phyloP scores from a whole-genome alignment of 2,113 vertebrate genomes.

The Cathartes aura region DNA sequence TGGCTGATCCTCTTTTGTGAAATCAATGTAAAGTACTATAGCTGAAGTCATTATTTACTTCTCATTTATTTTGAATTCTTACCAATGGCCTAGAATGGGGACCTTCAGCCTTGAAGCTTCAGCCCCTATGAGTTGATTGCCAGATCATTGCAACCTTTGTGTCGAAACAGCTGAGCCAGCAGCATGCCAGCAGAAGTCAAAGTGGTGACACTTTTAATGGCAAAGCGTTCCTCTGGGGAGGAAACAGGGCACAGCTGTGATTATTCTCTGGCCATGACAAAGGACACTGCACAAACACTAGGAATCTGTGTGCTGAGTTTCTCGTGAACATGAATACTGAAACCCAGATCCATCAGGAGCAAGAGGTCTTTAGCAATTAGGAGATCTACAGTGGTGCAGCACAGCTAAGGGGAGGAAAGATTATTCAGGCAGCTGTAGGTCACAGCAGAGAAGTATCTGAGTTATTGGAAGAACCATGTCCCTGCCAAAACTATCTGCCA shows the following conservation, averaged over 20 bases:
- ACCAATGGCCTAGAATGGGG: not conserved
- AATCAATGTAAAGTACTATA: not conserved
- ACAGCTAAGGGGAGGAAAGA: not conserved
- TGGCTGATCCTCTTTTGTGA: not conserved
- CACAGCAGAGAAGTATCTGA: not conserved
- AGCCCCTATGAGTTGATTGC: not conserved
- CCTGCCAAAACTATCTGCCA: not conserved
- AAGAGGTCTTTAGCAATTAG: not conserved
- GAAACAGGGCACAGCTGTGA: not conserved
- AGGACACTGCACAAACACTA: not conserved
- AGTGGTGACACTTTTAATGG: not conserved
- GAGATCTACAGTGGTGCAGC: not conserved
- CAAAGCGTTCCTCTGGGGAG: not conserved
- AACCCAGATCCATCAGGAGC: not conserved
- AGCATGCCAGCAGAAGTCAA: not conserved
- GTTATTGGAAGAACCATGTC: not conserved
- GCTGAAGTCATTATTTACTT: not conserved
- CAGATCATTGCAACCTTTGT: not conserved
- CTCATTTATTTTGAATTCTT: not conserved
- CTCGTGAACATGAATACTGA: fast-evolving
- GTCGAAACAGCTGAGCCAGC: not conserved
- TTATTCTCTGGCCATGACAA: not conserved
- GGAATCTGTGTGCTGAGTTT: not conserved
- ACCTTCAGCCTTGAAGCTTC: not conserved
- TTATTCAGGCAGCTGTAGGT: not conserved